Percentiles rank a stretch among this genome's conserved stretches.
Conservation (phyloP, 2,797 vertebrate genomes). For the Bryconaethiops microstoma region DNA sequence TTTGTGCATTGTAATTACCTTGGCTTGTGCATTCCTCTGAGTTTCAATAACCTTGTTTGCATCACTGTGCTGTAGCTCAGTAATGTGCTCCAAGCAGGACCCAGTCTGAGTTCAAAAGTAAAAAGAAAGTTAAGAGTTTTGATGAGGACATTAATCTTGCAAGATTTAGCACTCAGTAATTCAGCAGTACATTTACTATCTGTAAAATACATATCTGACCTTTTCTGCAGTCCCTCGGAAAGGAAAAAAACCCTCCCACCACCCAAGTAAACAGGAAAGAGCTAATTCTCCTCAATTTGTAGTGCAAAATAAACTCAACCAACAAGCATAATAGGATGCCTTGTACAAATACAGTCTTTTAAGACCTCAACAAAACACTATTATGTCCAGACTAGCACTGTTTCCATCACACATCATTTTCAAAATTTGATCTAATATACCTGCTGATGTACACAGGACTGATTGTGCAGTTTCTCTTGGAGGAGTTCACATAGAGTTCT, state of each 20-base stretch:
- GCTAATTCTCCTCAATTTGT: conserved; percentile 52
- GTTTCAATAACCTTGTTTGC: conserved; percentile 76
- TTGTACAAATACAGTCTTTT: conserved; percentile 11
- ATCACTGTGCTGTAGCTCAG: conserved; percentile 75
- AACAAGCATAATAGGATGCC: conserved; percentile 41
- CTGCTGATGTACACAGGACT: conserved; percentile 86
- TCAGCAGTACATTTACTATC: not conserved
- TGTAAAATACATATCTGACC: conserved; percentile 13
- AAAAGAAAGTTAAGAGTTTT: conserved; percentile 26
- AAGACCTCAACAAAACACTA: conserved; percentile 34
- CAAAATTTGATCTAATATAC: conserved; percentile 67
- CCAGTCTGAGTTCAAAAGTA: conserved; percentile 69
- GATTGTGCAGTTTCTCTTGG: conserved; percentile 92
- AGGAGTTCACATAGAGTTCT: conserved; percentile 90
- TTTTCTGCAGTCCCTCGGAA: not conserved
- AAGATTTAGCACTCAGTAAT: not conserved
- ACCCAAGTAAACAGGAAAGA: conserved; percentile 54
- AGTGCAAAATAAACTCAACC: conserved; percentile 23
- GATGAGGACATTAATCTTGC: not conserved
- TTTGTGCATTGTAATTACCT: conserved; percentile 68
- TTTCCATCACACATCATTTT: not conserved
- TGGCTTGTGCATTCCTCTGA: conserved; percentile 80
- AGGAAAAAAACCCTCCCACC: conserved; percentile 9
- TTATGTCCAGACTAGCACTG: conserved; percentile 1
- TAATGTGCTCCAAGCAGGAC: conserved; percentile 77